These are phyloP conservation scores for Hermetia illucens DNA, from an alignment of 1,140 invertebrate genomes.

Conservation along the genomic window DNA sequence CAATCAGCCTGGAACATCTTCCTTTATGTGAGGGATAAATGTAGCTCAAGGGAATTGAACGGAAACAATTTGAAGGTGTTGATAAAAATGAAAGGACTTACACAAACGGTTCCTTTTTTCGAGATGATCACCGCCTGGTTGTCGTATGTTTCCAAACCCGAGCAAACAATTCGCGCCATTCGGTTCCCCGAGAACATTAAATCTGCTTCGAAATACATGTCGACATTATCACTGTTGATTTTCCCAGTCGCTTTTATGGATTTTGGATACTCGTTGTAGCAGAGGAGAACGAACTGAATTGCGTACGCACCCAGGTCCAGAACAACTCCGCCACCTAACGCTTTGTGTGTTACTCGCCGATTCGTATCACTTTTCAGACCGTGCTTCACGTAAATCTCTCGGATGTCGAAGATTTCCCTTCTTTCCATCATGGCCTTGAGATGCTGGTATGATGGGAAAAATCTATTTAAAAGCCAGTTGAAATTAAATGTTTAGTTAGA, in stretches of 20 bases:
- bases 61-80: background rate
- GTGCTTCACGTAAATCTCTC: constrained; percentile 48
- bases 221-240: constrained; percentile 49
- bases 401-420: constrained; percentile 50
- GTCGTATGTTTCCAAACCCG: constrained; percentile 36
- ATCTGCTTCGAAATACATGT: constrained; percentile 45
- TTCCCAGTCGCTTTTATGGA: constrained; percentile 46
- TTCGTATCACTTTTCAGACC: constrained; percentile 41
- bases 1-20: no score
- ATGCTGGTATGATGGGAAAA: constrained; percentile 54
- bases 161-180: constrained; percentile 45
- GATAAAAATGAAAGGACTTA: constrained; percentile 17
- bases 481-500: no score
- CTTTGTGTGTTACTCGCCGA: constrained; percentile 39
- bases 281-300: constrained; percentile 54
- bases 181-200: constrained; percentile 46
- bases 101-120: constrained; percentile 48
- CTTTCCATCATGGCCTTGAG: constrained; percentile 40
- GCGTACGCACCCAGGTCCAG: constrained; percentile 69
- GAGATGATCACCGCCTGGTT: constrained; percentile 54
- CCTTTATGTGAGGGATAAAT: no score
- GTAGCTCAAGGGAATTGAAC: no score
- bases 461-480: no score
- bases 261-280: constrained; percentile 48
- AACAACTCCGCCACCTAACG: constrained; percentile 61